phyloP scores from a whole-genome alignment of 2,797 vertebrate species.

The Channallabes apus region DNA sequence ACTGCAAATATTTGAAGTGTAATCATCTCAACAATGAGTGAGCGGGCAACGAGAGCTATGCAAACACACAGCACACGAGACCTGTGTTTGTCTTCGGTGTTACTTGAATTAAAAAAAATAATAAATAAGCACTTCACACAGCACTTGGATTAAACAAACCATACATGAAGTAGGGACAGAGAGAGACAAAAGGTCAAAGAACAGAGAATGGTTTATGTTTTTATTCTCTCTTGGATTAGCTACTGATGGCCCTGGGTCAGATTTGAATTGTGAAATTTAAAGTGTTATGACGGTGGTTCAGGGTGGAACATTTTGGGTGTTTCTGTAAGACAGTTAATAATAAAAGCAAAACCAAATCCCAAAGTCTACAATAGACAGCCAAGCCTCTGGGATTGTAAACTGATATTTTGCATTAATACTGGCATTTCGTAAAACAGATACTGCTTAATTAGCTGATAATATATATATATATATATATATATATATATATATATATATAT shows the following conservation, averaged over 20 bases:
- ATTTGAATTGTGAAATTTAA: neutral
- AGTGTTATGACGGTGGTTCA: neutral
- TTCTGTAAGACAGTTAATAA: neutral
- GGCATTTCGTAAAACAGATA: neutral
- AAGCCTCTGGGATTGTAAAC: neutral
- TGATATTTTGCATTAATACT: neutral
- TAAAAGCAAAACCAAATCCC: neutral
- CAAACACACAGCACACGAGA: conserved; percentile 68
- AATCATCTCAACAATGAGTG: conserved; percentile 70
- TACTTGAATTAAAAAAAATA: conserved; percentile 66
- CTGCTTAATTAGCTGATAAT: neutral
- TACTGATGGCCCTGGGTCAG: neutral
- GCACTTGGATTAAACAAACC: conserved; percentile 63
- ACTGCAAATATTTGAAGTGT: conserved; percentile 77
- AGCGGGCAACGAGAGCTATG: conserved; percentile 65
- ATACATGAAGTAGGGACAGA: conserved; percentile 29
- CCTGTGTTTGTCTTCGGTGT: conserved; percentile 72
- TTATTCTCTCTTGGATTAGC: neutral
- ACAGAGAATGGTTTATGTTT: neutral
- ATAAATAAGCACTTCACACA: conserved; percentile 26
- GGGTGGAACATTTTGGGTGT: neutral
- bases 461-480: no score
- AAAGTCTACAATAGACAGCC: neutral
- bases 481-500: no score
- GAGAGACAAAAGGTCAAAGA: conserved; percentile 42